A percentile compares a stretch with the other conserved stretches of the same genome.
These are phyloP conservation scores for Phthorimaea operculella DNA, from an alignment of 1,140 invertebrate genomes.

Conservation along the genomic window DNA sequence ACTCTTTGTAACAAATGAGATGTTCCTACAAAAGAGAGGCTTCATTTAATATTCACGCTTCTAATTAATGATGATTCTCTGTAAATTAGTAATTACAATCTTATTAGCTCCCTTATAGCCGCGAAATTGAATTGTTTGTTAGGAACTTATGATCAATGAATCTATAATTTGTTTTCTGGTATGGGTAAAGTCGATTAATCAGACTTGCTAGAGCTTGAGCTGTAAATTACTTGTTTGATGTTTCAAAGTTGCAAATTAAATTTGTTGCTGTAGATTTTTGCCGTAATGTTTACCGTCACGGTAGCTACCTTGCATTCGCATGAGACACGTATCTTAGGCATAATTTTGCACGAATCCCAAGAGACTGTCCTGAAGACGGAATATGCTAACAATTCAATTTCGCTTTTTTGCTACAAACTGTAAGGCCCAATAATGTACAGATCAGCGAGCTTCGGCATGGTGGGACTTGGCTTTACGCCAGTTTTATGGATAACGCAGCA, in stretches of 20 bases:
- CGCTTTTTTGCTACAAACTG: slow-evolving; percentile 58
- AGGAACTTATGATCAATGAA: slow-evolving; percentile 5
- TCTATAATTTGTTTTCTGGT: neutral
- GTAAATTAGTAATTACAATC: neutral
- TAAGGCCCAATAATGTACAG: slow-evolving; percentile 40
- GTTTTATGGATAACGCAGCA: slow-evolving; percentile 27
- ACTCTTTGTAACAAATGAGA: neutral
- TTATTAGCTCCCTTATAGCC: slow-evolving; percentile 10
- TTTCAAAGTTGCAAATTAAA: slow-evolving; percentile 6
- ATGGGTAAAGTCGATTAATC: slow-evolving; percentile 1
- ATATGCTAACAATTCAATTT: slow-evolving; percentile 64
- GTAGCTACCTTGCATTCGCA: slow-evolving; percentile 58
- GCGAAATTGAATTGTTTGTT: slow-evolving; percentile 66
- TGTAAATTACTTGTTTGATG: slow-evolving; percentile 1
- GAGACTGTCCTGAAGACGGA: slow-evolving; percentile 48
- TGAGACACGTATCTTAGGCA: slow-evolving; percentile 51
- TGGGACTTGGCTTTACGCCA: slow-evolving; percentile 50
- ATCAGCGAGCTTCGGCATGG: slow-evolving; percentile 44
- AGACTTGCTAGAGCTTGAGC: slow-evolving; percentile 3
- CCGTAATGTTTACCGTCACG: slow-evolving; percentile 35
- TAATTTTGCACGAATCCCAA: slow-evolving; percentile 46
- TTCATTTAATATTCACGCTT: neutral
- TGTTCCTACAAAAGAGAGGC: neutral
- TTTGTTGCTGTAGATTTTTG: slow-evolving; percentile 28
- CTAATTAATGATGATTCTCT: neutral